phyloP scores from a whole-genome alignment of 2,888 invertebrate species.

The Troglohyphantes excavatus region DNA sequence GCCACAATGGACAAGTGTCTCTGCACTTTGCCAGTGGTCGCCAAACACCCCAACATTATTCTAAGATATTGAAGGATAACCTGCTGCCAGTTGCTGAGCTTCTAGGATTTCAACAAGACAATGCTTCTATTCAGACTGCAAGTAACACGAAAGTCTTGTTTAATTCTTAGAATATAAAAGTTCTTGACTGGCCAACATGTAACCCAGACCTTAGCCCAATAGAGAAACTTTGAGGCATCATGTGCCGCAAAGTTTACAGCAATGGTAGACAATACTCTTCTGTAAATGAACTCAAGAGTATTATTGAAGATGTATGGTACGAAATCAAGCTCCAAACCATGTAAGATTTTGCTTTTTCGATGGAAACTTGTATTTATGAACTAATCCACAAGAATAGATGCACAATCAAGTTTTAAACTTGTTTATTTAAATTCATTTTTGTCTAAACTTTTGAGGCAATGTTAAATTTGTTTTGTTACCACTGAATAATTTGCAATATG shows the following conservation, averaged over 20 bases:
- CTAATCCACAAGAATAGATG: not conserved
- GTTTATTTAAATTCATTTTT: not conserved
- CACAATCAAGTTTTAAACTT: not conserved
- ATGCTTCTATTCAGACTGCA: not conserved
- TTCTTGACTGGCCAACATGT: not conserved
- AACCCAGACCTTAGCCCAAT: not conserved
- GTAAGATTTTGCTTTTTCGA: conserved; percentile 3
- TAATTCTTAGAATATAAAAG: conserved; percentile 5
- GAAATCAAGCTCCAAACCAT: not conserved
- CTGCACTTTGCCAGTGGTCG: not conserved
- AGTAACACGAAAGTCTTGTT: not conserved
- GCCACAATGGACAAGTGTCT: not conserved
- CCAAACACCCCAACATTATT: not conserved
- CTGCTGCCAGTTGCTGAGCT: conserved; percentile 12
- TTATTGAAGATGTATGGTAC: conserved; percentile 5
- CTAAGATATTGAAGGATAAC: not conserved
- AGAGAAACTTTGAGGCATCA: not conserved
- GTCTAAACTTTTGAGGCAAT: not conserved
- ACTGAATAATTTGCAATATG: too few relatives aligned
- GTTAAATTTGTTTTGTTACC: too few relatives aligned
- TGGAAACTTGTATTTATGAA: conserved; percentile 5
- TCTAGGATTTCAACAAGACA: not conserved
- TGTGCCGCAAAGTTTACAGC: not conserved
- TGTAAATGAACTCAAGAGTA: not conserved
- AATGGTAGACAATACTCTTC: conserved; percentile 5